Percentiles rank a stretch among this genome's conserved stretches.
These are phyloP conservation scores for Morone chrysops DNA, from an alignment of 2,113 vertebrate species.

Conservation along the genomic window DNA sequence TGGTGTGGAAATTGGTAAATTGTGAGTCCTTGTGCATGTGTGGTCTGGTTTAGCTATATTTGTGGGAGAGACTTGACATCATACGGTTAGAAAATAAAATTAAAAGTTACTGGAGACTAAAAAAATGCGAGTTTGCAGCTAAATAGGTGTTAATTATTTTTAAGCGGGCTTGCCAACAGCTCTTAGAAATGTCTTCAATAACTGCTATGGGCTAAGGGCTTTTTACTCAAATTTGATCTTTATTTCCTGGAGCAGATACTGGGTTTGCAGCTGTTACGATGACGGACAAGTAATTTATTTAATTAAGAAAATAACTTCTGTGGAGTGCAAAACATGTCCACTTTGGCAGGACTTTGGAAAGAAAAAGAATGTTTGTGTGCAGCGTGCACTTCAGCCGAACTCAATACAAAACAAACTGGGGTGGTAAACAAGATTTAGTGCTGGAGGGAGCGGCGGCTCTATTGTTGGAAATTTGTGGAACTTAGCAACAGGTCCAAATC, in stretches of 20 bases:
- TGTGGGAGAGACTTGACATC: conserved; percentile 36
- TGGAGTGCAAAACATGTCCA: conserved; percentile 3
- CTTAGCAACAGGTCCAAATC: conserved; percentile 34
- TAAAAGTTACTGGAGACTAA: conserved; percentile 17
- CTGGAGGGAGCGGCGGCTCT: conserved; percentile 28
- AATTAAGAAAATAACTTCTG: background rate
- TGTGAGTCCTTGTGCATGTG: conserved; percentile 46
- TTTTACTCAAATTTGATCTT: conserved; percentile 13
- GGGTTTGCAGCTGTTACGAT: background rate
- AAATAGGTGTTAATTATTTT: conserved; percentile 26
- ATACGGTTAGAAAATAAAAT: conserved; percentile 9
- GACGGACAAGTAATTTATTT: conserved; percentile 23
- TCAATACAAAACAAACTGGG: conserved; percentile 34
- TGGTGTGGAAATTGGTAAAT: conserved; percentile 70
- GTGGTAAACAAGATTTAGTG: conserved; percentile 47
- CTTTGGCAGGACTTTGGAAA: conserved; percentile 15
- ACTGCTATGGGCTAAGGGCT: background rate
- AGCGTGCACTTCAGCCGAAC: conserved; percentile 17
- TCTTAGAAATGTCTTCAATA: conserved; percentile 3
- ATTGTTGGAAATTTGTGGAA: conserved; percentile 34
- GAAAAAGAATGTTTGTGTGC: conserved; percentile 23
- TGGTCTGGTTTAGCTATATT: conserved; percentile 47
- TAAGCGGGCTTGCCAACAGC: background rate
- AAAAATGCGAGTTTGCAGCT: conserved; percentile 20
- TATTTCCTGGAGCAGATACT: conserved; percentile 9